Conservation (phyloP, 1,140 invertebrate genomes). For the Megalonaias nervosa region DNA sequence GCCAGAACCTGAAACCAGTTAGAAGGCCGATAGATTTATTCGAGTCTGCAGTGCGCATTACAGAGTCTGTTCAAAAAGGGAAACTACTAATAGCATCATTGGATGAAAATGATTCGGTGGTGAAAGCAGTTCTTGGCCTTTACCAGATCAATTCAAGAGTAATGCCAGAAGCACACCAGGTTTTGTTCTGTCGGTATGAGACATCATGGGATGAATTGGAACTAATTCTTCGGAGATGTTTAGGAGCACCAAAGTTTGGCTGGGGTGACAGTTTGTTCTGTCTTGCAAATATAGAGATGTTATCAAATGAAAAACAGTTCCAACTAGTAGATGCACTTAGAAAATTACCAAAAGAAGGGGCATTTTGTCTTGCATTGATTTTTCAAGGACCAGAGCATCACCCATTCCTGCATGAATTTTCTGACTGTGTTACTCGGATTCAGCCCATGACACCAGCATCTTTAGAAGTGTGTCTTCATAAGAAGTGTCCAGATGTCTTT, state of each 20-base stretch:
- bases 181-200: conserved; percentile 41
- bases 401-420: conserved; percentile 28
- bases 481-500: conserved; percentile 20
- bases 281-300: conserved; percentile 42
- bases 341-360: background rate
- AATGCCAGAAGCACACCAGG: conserved; percentile 40
- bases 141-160: conserved; percentile 36
- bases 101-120: conserved; percentile 14
- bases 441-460: too few species aligned
- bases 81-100: conserved; percentile 14
- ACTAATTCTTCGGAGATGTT: conserved; percentile 37
- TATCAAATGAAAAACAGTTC: conserved; percentile 37
- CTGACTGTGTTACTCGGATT: too few species aligned
- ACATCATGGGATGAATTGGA: conserved; percentile 40
- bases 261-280: conserved; percentile 23
- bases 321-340: conserved; percentile 27
- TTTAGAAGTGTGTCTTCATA: background rate
- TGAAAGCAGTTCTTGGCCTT: conserved; percentile 39
- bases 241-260: background rate
- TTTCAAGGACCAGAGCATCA: conserved; percentile 32
- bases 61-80: conserved; percentile 16
- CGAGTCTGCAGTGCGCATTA: background rate
- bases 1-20: too few species aligned
- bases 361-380: conserved; percentile 29
- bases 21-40: too few species aligned